Conservation (phyloP, 2,797 vertebrate genomes). For the Siniperca scherzeri region DNA sequence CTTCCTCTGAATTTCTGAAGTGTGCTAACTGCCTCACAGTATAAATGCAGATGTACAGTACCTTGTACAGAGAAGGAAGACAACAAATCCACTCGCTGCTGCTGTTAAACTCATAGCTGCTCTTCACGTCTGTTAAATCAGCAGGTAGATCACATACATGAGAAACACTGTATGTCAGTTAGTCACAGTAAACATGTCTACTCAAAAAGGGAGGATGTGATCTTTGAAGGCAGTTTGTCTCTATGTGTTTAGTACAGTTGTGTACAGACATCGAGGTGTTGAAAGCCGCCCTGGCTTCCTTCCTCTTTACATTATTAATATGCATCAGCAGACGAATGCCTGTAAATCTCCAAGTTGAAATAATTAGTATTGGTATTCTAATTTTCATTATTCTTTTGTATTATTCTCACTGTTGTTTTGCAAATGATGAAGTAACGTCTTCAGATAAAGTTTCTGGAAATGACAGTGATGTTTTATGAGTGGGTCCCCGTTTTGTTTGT, state of each 20-base stretch:
- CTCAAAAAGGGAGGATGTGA: not conserved
- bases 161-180: not conserved
- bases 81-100: too few species aligned
- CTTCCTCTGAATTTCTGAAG: not conserved
- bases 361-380: not conserved
- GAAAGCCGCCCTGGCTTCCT: not conserved
- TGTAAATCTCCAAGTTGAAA: slow-evolving; percentile 1
- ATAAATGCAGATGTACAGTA: not conserved
- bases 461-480: not conserved
- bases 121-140: not conserved
- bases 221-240: not conserved
- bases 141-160: not conserved
- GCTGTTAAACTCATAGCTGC: slow-evolving; percentile 3
- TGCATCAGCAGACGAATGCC: not conserved
- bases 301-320: not conserved
- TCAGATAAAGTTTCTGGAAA: not conserved
- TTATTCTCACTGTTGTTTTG: not conserved
- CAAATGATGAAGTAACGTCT: not conserved
- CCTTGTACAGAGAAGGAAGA: slow-evolving; percentile 15
- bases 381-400: too few species aligned
- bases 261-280: not conserved
- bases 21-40: not conserved
- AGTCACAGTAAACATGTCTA: not conserved
- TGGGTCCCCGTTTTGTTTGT: too few species aligned
- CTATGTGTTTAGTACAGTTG: not conserved